Conservation (phyloP, 2,113 vertebrate genomes). For the Puntigrus tetrazona region DNA sequence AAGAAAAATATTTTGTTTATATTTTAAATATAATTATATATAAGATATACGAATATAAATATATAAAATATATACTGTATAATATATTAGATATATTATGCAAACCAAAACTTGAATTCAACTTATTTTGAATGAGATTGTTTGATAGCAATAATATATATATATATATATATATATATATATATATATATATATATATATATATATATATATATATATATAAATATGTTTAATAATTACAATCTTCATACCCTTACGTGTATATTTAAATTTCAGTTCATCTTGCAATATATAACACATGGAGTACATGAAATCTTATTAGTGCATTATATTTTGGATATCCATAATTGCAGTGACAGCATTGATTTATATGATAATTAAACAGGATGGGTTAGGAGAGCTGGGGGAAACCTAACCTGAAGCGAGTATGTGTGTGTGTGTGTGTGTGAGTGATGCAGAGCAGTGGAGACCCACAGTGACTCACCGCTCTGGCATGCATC, state of each 20-base stretch:
- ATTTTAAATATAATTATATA: no score
- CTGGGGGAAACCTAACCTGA: conserved; percentile 31
- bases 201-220: no score
- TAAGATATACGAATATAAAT: no score
- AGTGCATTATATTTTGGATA: not conserved
- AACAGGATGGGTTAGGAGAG: not conserved
- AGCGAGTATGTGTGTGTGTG: not conserved
- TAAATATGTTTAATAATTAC: not conserved
- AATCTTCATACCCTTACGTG: not conserved
- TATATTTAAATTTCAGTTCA: not conserved
- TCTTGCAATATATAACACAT: not conserved
- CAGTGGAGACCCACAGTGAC: conserved; percentile 49
- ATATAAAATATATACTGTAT: no score
- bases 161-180: no score
- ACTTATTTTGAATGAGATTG: no score
- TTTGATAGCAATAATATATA: no score
- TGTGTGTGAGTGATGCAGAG: conserved; percentile 20
- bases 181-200: no score
- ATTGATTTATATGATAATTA: conserved; percentile 9
- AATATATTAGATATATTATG: no score
- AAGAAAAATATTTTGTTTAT: no score
- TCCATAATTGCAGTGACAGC: not conserved
- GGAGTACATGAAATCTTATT: not conserved
- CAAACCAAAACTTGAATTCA: no score
- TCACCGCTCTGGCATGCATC: conserved; percentile 55